A percentile compares a stretch with the other conserved stretches of the same genome.
These are phyloP conservation scores for Zaprionus davidi DNA, from an alignment of 1,140 invertebrate species.

Conservation along the genomic window DNA sequence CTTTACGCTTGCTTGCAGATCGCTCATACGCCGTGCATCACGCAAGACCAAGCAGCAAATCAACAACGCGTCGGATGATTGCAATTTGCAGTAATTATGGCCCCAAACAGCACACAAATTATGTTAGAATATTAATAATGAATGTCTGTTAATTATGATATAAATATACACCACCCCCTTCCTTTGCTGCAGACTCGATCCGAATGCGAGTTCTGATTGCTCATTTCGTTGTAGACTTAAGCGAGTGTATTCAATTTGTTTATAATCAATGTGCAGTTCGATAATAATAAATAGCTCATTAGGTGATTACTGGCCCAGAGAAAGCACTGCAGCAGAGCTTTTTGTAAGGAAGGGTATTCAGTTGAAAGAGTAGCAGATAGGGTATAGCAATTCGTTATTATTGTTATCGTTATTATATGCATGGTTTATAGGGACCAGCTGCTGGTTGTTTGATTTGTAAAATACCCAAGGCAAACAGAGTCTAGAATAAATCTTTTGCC, in stretches of 20 bases:
- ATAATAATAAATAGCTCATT: slow-evolving; percentile 22
- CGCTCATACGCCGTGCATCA: slow-evolving; percentile 91
- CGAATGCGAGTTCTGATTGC: slow-evolving; percentile 17
- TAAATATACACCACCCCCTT: not conserved
- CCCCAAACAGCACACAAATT: slow-evolving; percentile 3
- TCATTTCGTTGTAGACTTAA: slow-evolving; percentile 12
- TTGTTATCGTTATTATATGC: slow-evolving; percentile 8
- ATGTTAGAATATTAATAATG: slow-evolving; percentile 20
- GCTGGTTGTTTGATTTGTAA: slow-evolving; percentile 37
- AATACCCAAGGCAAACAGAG: not conserved
- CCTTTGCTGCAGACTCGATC: not conserved
- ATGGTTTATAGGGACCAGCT: slow-evolving; percentile 49
- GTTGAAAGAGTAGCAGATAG: not conserved
- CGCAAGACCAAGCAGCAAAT: slow-evolving; percentile 92
- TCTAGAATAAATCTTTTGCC: not conserved
- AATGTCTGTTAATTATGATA: slow-evolving; percentile 22
- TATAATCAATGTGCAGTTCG: slow-evolving; percentile 15
- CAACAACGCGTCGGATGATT: slow-evolving; percentile 89
- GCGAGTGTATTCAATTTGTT: slow-evolving; percentile 18
- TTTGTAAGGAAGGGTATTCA: not conserved
- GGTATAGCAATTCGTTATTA: slow-evolving; percentile 4
- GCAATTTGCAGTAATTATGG: slow-evolving; percentile 88
- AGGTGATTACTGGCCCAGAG: not conserved
- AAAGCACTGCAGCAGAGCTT: not conserved
- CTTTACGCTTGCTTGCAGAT: slow-evolving; percentile 84